Base-by-base conservation (phyloP, 2,888 invertebrate genomes). In the Pemphredon lugubris region DNA sequence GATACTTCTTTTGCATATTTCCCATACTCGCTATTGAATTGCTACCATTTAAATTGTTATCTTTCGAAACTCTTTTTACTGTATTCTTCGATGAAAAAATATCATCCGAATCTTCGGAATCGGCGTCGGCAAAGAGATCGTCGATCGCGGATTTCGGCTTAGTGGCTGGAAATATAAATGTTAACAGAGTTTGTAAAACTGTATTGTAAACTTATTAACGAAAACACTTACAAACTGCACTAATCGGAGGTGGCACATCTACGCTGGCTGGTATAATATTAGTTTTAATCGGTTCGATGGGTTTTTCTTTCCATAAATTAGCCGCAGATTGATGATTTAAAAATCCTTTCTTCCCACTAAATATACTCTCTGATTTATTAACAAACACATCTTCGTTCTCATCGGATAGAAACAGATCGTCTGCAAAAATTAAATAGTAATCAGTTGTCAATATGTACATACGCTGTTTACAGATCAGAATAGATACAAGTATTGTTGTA, bases 211-310 rank as follows among this genome's bases (percentile, higher is more conserved):
- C 30, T 26, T 48, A 40, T 26, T 7, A 61, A 13, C n/a, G 18
- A 32, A 21, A 21, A 2, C 39, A 32, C 83, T 72, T 82, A 89
- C 89, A 86, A 53, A 88, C 66, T 57, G 76, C 68, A 75, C 78
- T 85, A 40, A 89, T 86, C 18, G 89, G 89, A 13, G 90, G 90
- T n/a, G 90, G 90, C 16, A 87, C 78, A 60, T 90, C 90, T 4
- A 85, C 81, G 69, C 88, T 88, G 39, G 89, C 82, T 44, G 88
- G 88, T 73, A 89, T 87, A 21, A 89, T 86, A 73, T 83, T 88
- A 44, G 76, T 83, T 50, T 87, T 85, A 13, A 82, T 81, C 20
- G 83, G 61, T 59, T 79, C 83, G 23, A 80, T 75, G 5, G 81
- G 73, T 53, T 79, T 83, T 0, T 86, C 78, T 14, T 85, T 86